Evolutionary conservation across 2,888 invertebrate species (phyloP).

Genomic region (Acleris holmiana): DNA sequence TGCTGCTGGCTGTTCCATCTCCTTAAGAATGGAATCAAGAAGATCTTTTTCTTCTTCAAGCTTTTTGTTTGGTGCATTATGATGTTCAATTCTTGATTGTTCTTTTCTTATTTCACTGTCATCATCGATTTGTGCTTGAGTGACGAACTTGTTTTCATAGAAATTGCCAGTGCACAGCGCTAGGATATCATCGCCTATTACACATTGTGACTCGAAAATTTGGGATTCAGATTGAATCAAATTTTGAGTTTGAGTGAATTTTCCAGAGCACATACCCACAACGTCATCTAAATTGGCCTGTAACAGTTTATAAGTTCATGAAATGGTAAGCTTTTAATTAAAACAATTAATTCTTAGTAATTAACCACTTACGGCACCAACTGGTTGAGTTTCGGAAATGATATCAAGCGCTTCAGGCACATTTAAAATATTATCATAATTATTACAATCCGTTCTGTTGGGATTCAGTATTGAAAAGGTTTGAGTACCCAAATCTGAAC

Average conservation of each 20-base stretch:
- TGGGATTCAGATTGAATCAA: constrained; percentile 54
- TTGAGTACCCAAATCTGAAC: constrained; percentile 56
- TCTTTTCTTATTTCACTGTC: constrained; percentile 20
- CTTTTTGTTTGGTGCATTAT: constrained; percentile 35
- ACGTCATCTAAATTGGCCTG: constrained; percentile 78
- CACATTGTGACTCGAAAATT: constrained; percentile 56
- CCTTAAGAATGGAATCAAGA: constrained; percentile 68
- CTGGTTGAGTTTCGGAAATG: constrained; percentile 55
- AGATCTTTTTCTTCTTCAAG: constrained; percentile 45
- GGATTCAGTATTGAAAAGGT: constrained; percentile 64
- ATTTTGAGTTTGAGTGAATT: constrained; percentile 69
- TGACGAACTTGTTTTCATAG: constrained; percentile 72
- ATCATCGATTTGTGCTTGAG: constrained; percentile 47
- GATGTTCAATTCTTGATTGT: constrained; percentile 16
- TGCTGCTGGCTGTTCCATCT: constrained; percentile 67
- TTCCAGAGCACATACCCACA: constrained; percentile 84
- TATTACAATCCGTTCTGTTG: constrained; percentile 37
- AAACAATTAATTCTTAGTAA: background rate
- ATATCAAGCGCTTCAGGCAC: constrained; percentile 47
- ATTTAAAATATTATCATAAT: constrained; percentile 34
- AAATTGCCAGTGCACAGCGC: constrained; percentile 85
- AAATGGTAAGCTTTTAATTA: background rate
- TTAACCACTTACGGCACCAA: constrained; percentile 57
- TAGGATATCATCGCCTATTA: constrained; percentile 77
- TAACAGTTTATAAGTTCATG: constrained; percentile 33